Evolutionary conservation across 2,797 vertebrate genomes (phyloP).

Genomic region (Parambassis ranga): DNA sequence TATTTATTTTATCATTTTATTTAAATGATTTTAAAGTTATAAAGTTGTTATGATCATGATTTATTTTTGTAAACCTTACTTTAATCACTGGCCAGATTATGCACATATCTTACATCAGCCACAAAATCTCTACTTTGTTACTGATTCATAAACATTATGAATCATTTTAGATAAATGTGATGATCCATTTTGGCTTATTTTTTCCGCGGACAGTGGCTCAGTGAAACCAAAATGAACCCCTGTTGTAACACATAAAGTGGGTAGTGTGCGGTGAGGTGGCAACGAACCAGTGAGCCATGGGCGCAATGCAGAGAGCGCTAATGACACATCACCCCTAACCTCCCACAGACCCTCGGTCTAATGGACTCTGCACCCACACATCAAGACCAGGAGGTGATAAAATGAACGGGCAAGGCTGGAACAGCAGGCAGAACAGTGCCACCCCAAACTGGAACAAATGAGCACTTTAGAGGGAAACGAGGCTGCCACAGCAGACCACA

Average conservation of each 20-base stretch:
- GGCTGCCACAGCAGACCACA: conserved; percentile 34
- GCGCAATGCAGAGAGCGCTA: conserved; percentile 40
- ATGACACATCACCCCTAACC: conserved; percentile 63
- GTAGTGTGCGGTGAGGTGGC: conserved; percentile 11
- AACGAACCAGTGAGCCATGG: conserved; percentile 32
- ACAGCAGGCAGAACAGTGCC: background rate
- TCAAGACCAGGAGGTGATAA: conserved; percentile 41
- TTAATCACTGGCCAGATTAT: too few species aligned
- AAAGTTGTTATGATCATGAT: too few species aligned
- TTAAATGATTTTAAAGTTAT: too few species aligned
- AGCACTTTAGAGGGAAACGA: conserved; percentile 45
- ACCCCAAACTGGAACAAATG: conserved; percentile 52
- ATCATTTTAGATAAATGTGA: background rate
- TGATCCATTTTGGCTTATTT: background rate
- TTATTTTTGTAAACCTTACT: too few species aligned
- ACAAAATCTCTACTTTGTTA: too few species aligned
- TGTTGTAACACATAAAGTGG: background rate
- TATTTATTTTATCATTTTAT: too few species aligned
- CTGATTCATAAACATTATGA: background rate
- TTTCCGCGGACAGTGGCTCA: too few species aligned
- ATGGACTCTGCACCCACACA: conserved; percentile 50
- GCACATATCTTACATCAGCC: too few species aligned
- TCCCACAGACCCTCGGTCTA: conserved; percentile 52
- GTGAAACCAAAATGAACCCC: background rate
- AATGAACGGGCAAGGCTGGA: conserved; percentile 9